Base-by-base conservation (phyloP, 2,797 vertebrate genomes). In the Aplochiton taeniatus region DNA sequence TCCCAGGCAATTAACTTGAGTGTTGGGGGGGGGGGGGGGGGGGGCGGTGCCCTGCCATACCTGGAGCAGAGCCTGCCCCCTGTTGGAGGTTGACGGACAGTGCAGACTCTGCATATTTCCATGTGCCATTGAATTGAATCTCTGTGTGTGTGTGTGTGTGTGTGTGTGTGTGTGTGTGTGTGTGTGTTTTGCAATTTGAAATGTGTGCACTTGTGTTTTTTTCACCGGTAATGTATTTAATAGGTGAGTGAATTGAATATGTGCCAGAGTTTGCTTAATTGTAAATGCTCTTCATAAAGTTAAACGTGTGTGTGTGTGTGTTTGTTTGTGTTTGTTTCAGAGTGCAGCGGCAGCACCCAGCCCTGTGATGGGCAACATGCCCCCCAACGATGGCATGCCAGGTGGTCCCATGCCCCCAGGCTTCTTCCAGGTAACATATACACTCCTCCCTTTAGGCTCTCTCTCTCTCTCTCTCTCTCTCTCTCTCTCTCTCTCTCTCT, bases 321-420 rank as follows among this genome's bases (percentile, higher is more conserved):
- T 13, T 19, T n/a, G 58, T 58, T 42, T 49, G 13, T 13, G 13
- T 41, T 59, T 80, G 52, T 85, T 87, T 41, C 87, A 93, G 92
- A 93, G 92, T 42, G 92, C 92, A 42, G 92, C 91, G 0, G 91
- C 92, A 50, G 92, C 95, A 2, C 95, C 95, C 62, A 97, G 94
- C 79, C 95, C 96, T 0, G 94, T 96, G 76, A 95, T 97, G 94
- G 95, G 94, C 41, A 92, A 90, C 88, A 93, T 97, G 92, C 92
- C 95, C 64, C 95, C 96, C 31, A 93, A 85, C 0, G 96, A 97
- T 0, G 90, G 90, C 66, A 93, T 97, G 90, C 90, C 94, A 16
- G 91, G 93, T 8, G 94, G 94, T 41, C 93, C 95, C 69, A 92
- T 96, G 93, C 93, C 95, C 4, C 92, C 96, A 0, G 90, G 94